Evolutionary conservation across 2,797 vertebrate species (phyloP), one percentile per base, ranked within the genome.

Genomic region (Coccyzus lansbergi): DNA sequence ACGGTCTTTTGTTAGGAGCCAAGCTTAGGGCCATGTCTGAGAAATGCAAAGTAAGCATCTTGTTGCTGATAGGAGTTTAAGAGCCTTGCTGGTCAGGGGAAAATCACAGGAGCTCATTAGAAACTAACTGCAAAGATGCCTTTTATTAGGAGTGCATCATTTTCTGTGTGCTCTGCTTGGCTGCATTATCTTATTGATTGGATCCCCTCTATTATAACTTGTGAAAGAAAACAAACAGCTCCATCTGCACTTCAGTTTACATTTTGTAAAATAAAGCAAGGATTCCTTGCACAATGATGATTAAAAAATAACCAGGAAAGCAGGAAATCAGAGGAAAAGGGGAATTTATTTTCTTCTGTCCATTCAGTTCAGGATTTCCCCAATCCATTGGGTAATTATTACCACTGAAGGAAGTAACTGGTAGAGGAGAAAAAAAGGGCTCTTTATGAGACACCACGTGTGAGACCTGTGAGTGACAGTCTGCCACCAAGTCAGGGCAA

Each of bases 251-350:
- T 76, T 22, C 67, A 83, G 75, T 95, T 94, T 96, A 75, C 88
- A 55, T 88, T 95, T 94, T 88, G 95, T 96, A 79, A 93, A 88
- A 77, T 7, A 55, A 83, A 70, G 63, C 68, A 31, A 51, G 92
- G 6, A 0, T 76, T 55, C 38, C 74, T 81, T 53, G 77, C 51
- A 15, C 25, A 11, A 44, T 18, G 26, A 15, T 79, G 89, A 94
- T 94, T 76, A 79, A 90, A 84, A 77, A 64, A 25, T 7, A 52
- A 18, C 38, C 72, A 90, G 91, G 71, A 25, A 71, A 71, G 40
- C 21, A 15, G 51, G 64, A 83, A 87, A 40, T n/a, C 13, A 21
- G 36, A 33, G 62, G 68, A 65, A 62, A 70, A 24, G 79, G 65
- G 67, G 64, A 78, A 75, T 85, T 93, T 56, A 55, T 44, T 40